Evolutionary conservation across 2,888 invertebrate genomes (phyloP).

Genomic region (Drosophila maculinotata): DNA sequence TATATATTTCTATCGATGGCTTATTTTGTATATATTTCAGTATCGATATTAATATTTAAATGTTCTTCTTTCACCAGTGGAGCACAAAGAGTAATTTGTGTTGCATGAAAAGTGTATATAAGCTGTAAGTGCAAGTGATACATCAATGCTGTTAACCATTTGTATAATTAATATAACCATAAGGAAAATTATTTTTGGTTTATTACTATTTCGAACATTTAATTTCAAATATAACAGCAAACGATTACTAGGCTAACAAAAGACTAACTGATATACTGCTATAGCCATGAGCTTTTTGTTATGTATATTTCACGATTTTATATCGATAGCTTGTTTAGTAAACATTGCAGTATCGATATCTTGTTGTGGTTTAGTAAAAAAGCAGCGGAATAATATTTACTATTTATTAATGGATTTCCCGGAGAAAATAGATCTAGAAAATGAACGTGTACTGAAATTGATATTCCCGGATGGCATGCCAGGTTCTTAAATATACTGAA

Average conservation of each 20-base stretch:
- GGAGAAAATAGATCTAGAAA: conserved; percentile 83
- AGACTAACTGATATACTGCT: neutral
- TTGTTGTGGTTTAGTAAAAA: neutral
- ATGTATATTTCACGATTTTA: too few relatives aligned
- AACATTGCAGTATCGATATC: conserved; percentile 4
- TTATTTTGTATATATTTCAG: neutral
- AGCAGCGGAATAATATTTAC: conserved; percentile 8
- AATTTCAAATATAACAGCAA: conserved; percentile 17
- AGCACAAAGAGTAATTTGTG: conserved; percentile 20
- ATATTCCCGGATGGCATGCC: conserved; percentile 84
- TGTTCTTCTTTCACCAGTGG: conserved; percentile 74
- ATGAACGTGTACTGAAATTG: conserved; percentile 83
- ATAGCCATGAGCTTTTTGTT: conserved; percentile 16
- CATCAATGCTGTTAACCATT: neutral
- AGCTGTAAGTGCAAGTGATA: neutral
- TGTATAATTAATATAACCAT: neutral
- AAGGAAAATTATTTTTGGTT: neutral
- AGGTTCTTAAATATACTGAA: conserved; percentile 58
- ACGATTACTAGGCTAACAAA: neutral
- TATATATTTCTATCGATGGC: conserved; percentile 20
- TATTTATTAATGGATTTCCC: conserved; percentile 49
- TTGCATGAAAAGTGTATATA: conserved; percentile 1
- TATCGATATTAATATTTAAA: conserved; percentile 23
- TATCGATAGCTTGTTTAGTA: conserved; percentile 22
- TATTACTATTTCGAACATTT: neutral